Base-by-base conservation (phyloP, 1,140 invertebrate species). In the Diachasmimorpha longicaudata region DNA sequence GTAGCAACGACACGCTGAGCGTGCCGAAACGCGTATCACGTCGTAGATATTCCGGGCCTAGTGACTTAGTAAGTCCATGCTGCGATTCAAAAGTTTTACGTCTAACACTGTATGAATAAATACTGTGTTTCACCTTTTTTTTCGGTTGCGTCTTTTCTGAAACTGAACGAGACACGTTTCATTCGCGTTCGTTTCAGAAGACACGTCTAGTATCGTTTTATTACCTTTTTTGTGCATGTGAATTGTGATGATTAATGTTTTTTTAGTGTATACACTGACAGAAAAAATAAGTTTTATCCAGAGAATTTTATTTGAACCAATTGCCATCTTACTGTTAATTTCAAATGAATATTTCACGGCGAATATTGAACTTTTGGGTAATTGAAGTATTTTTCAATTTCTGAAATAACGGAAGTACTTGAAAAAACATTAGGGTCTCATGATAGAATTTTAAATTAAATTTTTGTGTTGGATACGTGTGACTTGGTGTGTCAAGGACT, bases 1-100 rank as follows among this genome's bases (percentile, higher is more conserved):
- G 87, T 83, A 88, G 85, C 80, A 80, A 85, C 83, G 86, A 81
- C 82, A 85, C 81, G 74, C 82, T 87, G 81, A 83, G 81, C 79
- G 82, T 86, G 78, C 83, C 86, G 77, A 83, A 74, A 77, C 81
- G 83, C 80, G 72, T 76, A 77, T 83, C 81, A 77, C 85, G 76
- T 73, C 87, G 85, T 83, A 82, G 87, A 85, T 83, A 83, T 81
- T 89, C 86, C 19, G 86, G 87, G 85, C 81, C 88, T 81, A 86
- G 80, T 80, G 84, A 86, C 79, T 85, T 88, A 85, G 88, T 89
- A 89, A 89, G 88, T 89, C 80, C 67, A 71, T 75, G 76, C 73
- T 77, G 80, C 78, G 79, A 81, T 82, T 52, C 48, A 52, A 16
- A 52, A 52, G 79, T 82, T 83, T 68, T 78, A 77, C 75, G 73